Evolutionary conservation across 1,140 invertebrate species (phyloP).

Genomic region (Papilio machaon): DNA sequence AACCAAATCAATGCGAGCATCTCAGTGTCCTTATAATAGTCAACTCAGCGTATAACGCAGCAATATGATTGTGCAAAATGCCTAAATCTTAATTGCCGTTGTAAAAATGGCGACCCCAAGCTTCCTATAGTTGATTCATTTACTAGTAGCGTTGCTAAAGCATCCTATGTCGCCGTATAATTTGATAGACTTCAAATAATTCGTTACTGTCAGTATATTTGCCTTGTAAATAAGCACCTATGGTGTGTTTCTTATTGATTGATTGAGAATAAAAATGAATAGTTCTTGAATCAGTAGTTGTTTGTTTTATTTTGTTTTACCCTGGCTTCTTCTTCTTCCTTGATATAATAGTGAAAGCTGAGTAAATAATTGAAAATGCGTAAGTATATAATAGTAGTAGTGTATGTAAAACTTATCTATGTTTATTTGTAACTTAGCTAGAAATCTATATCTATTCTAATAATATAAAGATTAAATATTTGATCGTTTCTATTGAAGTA

Average conservation of each 20-base stretch:
- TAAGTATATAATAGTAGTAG: too few relatives aligned
- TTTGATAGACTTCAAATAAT: constrained; percentile 50
- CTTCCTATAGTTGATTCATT: constrained; percentile 52
- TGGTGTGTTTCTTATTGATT: constrained; percentile 74
- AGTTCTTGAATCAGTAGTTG: constrained; percentile 70
- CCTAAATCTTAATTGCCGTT: constrained; percentile 38
- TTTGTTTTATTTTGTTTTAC: constrained; percentile 57
- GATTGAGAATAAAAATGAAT: constrained; percentile 78
- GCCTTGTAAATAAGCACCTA: constrained; percentile 79
- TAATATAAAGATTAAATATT: too few relatives aligned
- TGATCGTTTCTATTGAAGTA: too few relatives aligned
- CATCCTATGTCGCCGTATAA: constrained; percentile 53
- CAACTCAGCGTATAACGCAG: constrained; percentile 55
- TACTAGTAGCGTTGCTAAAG: constrained; percentile 52
- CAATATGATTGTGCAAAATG: constrained; percentile 50
- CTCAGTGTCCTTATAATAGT: constrained; percentile 60
- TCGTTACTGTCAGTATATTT: constrained; percentile 58
- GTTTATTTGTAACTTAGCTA: too few relatives aligned
- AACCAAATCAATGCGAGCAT: constrained; percentile 63
- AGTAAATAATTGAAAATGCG: too few relatives aligned
- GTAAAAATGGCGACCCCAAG: constrained; percentile 45
- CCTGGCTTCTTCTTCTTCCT: background rate
- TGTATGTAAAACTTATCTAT: too few relatives aligned
- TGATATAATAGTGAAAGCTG: background rate
- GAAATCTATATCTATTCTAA: too few relatives aligned